Evolutionary conservation across 2,113 vertebrate genomes (phyloP).

Genomic region (Centropus unirufus): DNA sequence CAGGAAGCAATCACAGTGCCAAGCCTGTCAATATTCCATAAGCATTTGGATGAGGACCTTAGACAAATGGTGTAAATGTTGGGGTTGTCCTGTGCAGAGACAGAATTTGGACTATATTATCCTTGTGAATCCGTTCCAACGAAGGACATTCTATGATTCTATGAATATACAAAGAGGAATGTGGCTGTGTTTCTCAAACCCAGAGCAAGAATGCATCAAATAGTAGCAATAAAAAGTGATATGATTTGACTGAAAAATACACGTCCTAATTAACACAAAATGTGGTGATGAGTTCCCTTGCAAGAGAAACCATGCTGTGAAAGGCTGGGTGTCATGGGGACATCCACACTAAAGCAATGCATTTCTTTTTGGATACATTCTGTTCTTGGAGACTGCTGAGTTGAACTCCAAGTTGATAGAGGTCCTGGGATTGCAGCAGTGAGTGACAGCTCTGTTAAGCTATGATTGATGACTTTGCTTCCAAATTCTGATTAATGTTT

Average conservation of each 20-base stretch:
- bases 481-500: slow-evolving; percentile 71
- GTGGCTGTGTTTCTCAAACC: not conserved
- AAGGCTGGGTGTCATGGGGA: slow-evolving; percentile 19
- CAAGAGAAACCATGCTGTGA: not conserved
- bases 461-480: slow-evolving; percentile 68
- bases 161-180: not conserved
- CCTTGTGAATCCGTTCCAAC: too few species aligned
- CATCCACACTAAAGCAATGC: not conserved
- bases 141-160: too few species aligned
- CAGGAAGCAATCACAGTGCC: too few species aligned
- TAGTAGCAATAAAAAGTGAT: not conserved
- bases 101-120: too few species aligned
- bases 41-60: too few species aligned
- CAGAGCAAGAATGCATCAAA: not conserved
- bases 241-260: not conserved
- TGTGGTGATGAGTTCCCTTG: not conserved
- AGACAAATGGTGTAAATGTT: too few species aligned
- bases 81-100: too few species aligned
- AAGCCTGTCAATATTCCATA: too few species aligned
- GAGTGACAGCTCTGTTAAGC: slow-evolving; percentile 65
- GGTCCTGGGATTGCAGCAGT: slow-evolving; percentile 39
- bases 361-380: not conserved
- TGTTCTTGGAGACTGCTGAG: slow-evolving; percentile 19
- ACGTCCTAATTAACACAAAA: not conserved
- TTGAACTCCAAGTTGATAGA: slow-evolving; percentile 37